A percentile compares a stretch with the other conserved stretches of the same genome.
phyloP scores from a whole-genome alignment of 2,113 vertebrate species.

The Limnothrissa miodon region DNA sequence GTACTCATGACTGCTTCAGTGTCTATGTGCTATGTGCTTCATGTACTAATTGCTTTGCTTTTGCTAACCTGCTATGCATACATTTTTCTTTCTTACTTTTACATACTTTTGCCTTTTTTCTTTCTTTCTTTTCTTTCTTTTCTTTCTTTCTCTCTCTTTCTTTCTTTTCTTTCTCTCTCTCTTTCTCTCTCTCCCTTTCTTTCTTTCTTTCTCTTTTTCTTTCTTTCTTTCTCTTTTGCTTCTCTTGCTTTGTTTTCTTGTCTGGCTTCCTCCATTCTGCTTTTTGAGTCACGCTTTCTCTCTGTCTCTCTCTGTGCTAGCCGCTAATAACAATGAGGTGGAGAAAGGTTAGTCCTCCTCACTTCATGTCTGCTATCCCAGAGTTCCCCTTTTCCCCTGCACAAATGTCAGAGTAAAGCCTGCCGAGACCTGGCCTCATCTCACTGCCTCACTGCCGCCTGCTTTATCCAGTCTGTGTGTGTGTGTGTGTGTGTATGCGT shows the following conservation, averaged over 20 bases:
- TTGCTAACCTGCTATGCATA: conserved; percentile 58
- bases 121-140: conserved; percentile 45
- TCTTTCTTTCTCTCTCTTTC: conserved; percentile 47
- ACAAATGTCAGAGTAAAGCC: conserved; percentile 21
- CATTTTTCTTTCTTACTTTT: conserved; percentile 21
- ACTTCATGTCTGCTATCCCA: not conserved
- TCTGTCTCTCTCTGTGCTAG: conserved; percentile 75
- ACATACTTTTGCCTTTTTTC: too few relatives aligned
- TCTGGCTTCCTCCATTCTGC: conserved; percentile 15
- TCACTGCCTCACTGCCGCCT: not conserved
- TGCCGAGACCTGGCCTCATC: conserved; percentile 37
- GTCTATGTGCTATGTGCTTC: conserved; percentile 48
- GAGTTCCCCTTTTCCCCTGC: conserved; percentile 9
- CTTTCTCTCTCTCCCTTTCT: not conserved
- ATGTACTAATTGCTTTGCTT: conserved; percentile 61
- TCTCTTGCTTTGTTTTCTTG: conserved; percentile 30
- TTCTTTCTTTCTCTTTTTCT: conserved; percentile 29
- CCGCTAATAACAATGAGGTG: conserved; percentile 99
- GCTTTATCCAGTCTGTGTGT: not conserved
- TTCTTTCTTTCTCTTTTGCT: conserved; percentile 51
- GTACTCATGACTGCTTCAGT: conserved; percentile 18
- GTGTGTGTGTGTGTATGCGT: not conserved
- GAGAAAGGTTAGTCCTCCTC: conserved; percentile 94
- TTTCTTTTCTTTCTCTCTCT: conserved; percentile 28
- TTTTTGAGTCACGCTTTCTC: conserved; percentile 46